Base-by-base conservation (phyloP, 1,140 invertebrate genomes). In the Teleogryllus occipitalis region DNA sequence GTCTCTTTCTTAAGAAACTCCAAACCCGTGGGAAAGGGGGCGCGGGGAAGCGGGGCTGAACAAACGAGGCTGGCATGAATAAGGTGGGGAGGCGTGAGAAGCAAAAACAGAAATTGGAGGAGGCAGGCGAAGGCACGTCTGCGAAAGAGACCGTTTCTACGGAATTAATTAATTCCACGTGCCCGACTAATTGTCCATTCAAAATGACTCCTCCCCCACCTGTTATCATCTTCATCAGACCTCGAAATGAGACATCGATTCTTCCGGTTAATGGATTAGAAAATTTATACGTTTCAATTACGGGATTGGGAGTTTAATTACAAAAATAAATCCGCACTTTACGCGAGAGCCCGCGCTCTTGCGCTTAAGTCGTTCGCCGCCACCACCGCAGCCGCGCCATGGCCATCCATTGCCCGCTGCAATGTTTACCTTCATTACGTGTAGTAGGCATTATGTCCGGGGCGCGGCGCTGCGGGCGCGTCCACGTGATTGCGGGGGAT, bases 131-230 rank as follows among this genome's bases (percentile, higher is more conserved):
- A 65, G 54, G 10, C 54, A 14, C 27, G 10, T 65, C 54, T 18
- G 10, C 54, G 10, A 65, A 65, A 18, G 54, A 65, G 54, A 18
- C 54, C 54, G 54, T 65, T 65, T 65, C 54, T 18, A 18, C 54
- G 54, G 54, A 65, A 65, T 65, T 65, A 65, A 65, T 65, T 65
- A 65, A 65, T 65, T 65, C 54, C 54, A 65, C 54, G 54, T 65
- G 10, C 54, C 10, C 54, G 18, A 14, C 54, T 65, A 65, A 65
- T 65, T 65, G 54, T 65, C 54, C 54, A 65, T 65, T 65, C 54
- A 65, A 65, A 65, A 65, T 18, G 54, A 14, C 54, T 65, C 54
- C 54, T 65, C 54, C 10, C 18, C 10, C 18, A 65, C 54, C 54
- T 65, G 54, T 65, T 65, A 65, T 65, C 54, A 65, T 65, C 54